Percentiles rank a stretch among this genome's conserved stretches.
Conservation (phyloP, 2,888 invertebrate genomes). For the Lissocephala sabroskyi region DNA sequence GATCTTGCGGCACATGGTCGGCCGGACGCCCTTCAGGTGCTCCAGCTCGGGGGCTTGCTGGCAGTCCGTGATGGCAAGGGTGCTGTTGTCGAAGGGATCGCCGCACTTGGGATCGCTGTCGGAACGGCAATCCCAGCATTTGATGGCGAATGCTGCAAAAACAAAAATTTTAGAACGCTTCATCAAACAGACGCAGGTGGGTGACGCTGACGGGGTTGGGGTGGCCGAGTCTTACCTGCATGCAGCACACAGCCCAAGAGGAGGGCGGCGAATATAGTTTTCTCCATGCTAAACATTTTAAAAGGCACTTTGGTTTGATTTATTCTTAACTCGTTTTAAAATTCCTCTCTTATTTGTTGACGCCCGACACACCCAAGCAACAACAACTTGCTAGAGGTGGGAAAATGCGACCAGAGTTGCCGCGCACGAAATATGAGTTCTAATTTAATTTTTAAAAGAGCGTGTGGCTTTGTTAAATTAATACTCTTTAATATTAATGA, state of each 20-base stretch:
- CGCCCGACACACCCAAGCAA: conserved; percentile 26
- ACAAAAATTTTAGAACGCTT: conserved; percentile 5
- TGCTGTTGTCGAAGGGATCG: conserved; percentile 92
- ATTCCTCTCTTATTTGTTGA: too few species aligned
- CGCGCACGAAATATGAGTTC: too few species aligned
- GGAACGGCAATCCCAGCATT: conserved; percentile 94
- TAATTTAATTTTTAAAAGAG: too few species aligned
- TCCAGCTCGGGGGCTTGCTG: conserved; percentile 76
- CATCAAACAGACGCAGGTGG: conserved; percentile 26
- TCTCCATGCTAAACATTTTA: too few species aligned
- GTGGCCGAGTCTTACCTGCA: conserved; percentile 44
- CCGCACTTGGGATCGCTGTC: conserved; percentile 91
- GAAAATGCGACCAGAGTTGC: too few species aligned
- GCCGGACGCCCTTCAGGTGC: conserved; percentile 80
- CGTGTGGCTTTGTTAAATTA: too few species aligned
- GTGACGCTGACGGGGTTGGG: too few species aligned
- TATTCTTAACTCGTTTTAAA: too few species aligned
- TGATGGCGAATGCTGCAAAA: conserved; percentile 77
- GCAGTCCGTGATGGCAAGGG: conserved; percentile 89
- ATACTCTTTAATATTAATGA: too few species aligned
- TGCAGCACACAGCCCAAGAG: conserved; percentile 36
- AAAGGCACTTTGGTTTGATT: too few species aligned
- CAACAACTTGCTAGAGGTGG: background rate
- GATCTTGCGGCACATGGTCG: conserved; percentile 93
- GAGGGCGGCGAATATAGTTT: conserved; percentile 22